Percentiles rank a stretch among this genome's conserved stretches.
Evolutionary conservation across 1,140 invertebrate genomes (phyloP).

Genomic region (Oryzaephilus surinamensis): DNA sequence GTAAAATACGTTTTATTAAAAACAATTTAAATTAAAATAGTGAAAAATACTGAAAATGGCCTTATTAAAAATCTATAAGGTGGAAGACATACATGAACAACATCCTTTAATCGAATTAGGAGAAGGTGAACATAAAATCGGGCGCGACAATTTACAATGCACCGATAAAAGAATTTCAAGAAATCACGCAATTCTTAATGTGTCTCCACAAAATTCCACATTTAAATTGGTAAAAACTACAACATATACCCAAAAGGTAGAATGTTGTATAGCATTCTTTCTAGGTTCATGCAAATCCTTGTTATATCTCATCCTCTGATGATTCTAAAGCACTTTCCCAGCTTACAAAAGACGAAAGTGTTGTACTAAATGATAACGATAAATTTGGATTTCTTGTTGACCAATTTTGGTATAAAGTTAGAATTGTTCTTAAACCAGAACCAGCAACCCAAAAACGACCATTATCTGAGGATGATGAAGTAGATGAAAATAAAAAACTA

Average conservation of each 20-base stretch:
- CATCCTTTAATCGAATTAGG: too few species aligned
- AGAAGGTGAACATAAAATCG: too few species aligned
- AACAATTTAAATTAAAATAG: too few species aligned
- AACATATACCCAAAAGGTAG: not conserved
- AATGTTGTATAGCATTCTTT: conserved; percentile 2
- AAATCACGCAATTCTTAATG: conserved; percentile 18
- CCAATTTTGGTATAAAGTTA: conserved; percentile 13
- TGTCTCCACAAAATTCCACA: conserved; percentile 7
- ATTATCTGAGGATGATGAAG: not conserved
- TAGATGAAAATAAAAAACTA: not conserved
- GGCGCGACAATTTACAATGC: conserved; percentile 22
- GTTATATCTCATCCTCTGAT: conserved; percentile 16
- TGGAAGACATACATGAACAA: too few species aligned
- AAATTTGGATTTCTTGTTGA: conserved; percentile 22
- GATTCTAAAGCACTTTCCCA: conserved; percentile 12
- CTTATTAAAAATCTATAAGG: too few species aligned
- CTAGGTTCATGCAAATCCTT: conserved; percentile 24
- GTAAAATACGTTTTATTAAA: too few species aligned
- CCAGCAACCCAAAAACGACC: not conserved
- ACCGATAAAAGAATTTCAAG: conserved; percentile 21
- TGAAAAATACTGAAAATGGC: too few species aligned
- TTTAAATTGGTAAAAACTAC: conserved; percentile 16
- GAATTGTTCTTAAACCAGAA: not conserved
- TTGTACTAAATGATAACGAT: conserved; percentile 21
- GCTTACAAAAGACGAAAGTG: too few species aligned